Percentiles rank a stretch among this genome's conserved stretches.
phyloP scores from a whole-genome alignment of 2,888 invertebrate species.

The Lasioglossum marginatum region DNA sequence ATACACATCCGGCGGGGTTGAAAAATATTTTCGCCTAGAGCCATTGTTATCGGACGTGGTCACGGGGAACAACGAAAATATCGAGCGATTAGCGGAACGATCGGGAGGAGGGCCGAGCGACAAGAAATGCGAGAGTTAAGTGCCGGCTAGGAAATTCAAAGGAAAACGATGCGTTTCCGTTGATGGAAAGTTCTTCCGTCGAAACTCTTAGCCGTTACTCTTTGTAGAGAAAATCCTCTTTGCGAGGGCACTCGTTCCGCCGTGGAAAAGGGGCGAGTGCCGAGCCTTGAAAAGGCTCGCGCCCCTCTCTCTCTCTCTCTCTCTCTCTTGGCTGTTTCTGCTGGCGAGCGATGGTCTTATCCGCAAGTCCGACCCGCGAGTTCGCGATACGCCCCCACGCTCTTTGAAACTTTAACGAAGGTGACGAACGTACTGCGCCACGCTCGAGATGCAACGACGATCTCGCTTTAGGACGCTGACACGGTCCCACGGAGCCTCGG shows the following conservation, averaged over 20 bases:
- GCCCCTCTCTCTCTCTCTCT: constrained; percentile 10
- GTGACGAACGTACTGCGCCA: not conserved
- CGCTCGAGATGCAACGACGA: not conserved
- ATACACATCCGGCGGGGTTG: not conserved
- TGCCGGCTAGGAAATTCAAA: constrained; percentile 34
- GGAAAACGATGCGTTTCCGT: constrained; percentile 35
- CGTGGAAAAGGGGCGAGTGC: constrained; percentile 13
- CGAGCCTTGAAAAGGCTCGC: constrained; percentile 49
- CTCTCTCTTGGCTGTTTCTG: not conserved
- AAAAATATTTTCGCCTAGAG: not conserved
- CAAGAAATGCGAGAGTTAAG: constrained; percentile 18
- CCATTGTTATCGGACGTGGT: not conserved
- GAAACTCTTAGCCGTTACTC: constrained; percentile 61
- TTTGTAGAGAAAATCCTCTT: constrained; percentile 66
- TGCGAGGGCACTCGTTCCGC: constrained; percentile 50
- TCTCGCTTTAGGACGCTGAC: not conserved
- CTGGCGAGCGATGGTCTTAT: constrained; percentile 48
- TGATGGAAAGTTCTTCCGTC: constrained; percentile 60
- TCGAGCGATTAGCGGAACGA: not conserved
- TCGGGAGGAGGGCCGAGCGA: not conserved
- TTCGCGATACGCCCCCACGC: constrained; percentile 27
- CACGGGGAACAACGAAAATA: not conserved
- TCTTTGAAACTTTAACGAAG: constrained; percentile 67
- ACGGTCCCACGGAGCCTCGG: not conserved
- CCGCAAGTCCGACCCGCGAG: constrained; percentile 46